Evolutionary conservation across 2,797 vertebrate genomes (phyloP), one percentile per base, ranked within the genome.

Genomic region (Gobio occitaniae): DNA sequence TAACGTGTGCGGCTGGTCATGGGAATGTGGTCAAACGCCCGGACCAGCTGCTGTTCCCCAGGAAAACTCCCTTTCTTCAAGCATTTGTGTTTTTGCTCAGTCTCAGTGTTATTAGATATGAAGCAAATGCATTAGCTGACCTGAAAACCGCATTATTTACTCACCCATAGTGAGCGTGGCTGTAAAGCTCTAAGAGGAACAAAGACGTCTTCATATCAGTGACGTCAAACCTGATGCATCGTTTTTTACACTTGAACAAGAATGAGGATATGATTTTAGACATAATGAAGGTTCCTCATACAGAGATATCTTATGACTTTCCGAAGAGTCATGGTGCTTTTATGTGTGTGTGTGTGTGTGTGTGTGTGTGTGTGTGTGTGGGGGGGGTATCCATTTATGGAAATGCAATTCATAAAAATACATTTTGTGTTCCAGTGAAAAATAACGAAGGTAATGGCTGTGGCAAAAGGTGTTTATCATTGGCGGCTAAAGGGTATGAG

Each of bases 11-110:
- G 75, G 89, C 78, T 70, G 90, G 88, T 91, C 93, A 91, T 91
- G 89, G 92, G 90, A 92, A 78, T 47, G 69, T 87, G 91, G 92
- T 83, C 90, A 89, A 89, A 89, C 29, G 85, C 17, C 82, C 32
- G 11, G 87, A 94, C 92, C 92, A 92, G 90, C 82, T 90, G 89
- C 52, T 54, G 52, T 90, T 92, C 91, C 92, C 92, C 92, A 92
- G 92, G 90, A 92, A 92, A 91, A 82, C 89, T 91, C 78, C 91
- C 75, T 65, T 3, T 32, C 3, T 61, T 90, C 79, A 83, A 21
- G 32, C 61, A 41, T 56, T 10, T 13, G 29, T 78, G 56, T 75
- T 76, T 21, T 8, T 76, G 44, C 7, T 69, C 70, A 29, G 44
- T 74, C 54, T 71, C 25, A 1, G 70, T 29, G 13, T 48, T 72